These are phyloP conservation scores for Dipodomys stephensi DNA, from an alignment of 2,113 vertebrate genomes.

Conservation along the genomic window DNA sequence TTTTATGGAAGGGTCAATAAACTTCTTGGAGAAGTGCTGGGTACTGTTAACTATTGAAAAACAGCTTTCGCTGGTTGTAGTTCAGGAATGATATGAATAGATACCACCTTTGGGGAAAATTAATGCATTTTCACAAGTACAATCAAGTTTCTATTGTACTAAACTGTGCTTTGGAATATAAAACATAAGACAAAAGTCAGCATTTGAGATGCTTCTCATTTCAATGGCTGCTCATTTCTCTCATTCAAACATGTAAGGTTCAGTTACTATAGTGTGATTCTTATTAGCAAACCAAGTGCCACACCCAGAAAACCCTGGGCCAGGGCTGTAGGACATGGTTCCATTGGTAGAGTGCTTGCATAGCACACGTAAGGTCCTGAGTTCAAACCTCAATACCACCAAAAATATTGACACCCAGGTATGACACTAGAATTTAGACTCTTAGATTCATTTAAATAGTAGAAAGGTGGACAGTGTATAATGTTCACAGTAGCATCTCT, in stretches of 20 bases:
- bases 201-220: conserved; percentile 4
- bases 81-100: neutral
- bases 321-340: too few species aligned
- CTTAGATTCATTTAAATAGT: neutral
- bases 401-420: too few species aligned
- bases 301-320: neutral
- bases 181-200: neutral
- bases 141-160: neutral
- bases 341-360: too few species aligned
- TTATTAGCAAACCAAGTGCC: neutral
- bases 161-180: neutral
- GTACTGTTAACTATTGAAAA: neutral
- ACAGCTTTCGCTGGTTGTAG: neutral
- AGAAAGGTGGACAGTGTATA: neutral
- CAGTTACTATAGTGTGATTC: neutral
- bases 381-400: too few species aligned
- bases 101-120: neutral
- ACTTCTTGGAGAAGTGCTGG: neutral
- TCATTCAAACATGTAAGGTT: neutral
- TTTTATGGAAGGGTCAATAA: conserved; percentile 12
- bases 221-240: neutral
- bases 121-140: neutral
- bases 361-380: too few species aligned
- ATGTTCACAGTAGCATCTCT: neutral
- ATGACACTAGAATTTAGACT: neutral